Evolutionary conservation across 2,888 invertebrate species (phyloP), one percentile per base, ranked within the genome.

Genomic region (Encarsia formosa): DNA sequence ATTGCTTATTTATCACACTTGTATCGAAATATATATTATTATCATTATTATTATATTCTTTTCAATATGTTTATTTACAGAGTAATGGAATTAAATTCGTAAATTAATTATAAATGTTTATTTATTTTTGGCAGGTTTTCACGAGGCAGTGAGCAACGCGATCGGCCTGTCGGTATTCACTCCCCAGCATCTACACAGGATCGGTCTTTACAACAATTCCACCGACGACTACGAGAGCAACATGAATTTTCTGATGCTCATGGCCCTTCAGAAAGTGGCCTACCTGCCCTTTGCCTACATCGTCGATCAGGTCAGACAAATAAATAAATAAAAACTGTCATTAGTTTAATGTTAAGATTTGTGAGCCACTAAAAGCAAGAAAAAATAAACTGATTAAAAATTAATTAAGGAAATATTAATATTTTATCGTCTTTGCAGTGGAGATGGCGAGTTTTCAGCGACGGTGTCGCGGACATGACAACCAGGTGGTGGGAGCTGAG

Each of bases 141-240:
- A 91, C 65, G 91, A 91, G 71, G 91, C 89, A 0, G 80, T 91
- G 0, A 87, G 91, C 1, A 91, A 91, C 65, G 85, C 88, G 0
- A 81, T 91, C 23, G 81, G 84, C 0, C 75, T 92, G 11, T 90
- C 89, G 0, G 85, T 89, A 0, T 82, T 84, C 63, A 91, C 89
- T 34, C 81, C 90, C 0, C 81, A 80, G 15, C 91, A 92, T 72
- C 76, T 91, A 15, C 82, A 85, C 50, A 76, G 85, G 63, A 80
- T 87, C 40, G 88, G 88, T 2, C 79, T 91, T 24, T 80, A 84
- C 58, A 81, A 83, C 56, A 84, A 86, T 61, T 75, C 75, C 35
- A 80, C 81, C 22, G 81, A 84, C 54, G 78, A 79, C 1, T 85
- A 84, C 56, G 86, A 88, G 70, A 81, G 80, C 1, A 84, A 85